Evolutionary conservation across 2,888 invertebrate species (phyloP).

Genomic region (Clanis bilineata): DNA sequence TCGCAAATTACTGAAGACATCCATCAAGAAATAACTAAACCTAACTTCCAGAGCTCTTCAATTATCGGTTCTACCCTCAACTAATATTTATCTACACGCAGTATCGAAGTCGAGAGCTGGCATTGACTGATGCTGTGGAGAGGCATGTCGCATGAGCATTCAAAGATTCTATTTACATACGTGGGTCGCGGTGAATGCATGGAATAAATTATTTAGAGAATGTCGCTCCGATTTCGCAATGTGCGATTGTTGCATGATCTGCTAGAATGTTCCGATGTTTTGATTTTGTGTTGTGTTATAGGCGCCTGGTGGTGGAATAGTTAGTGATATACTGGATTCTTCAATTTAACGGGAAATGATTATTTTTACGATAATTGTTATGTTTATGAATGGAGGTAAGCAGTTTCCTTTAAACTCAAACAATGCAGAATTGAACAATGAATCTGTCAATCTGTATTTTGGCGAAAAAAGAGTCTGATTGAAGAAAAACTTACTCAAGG

Average conservation of each 20-base stretch:
- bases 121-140: constrained; percentile 35
- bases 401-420: no score
- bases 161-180: constrained; percentile 19
- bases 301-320: neutral
- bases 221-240: constrained; percentile 17
- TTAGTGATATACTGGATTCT: neutral
- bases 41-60: neutral
- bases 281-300: neutral
- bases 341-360: neutral
- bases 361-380: no score
- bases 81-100: neutral
- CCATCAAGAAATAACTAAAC: neutral
- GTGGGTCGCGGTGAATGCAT: constrained; percentile 30
- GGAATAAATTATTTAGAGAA: constrained; percentile 29
- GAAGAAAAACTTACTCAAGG: no score
- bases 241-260: constrained; percentile 13
- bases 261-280: neutral
- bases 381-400: no score
- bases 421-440: no score
- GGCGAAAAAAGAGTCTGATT: no score
- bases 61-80: neutral
- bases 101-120: constrained; percentile 19
- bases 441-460: no score
- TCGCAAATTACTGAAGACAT: neutral
- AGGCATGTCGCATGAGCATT: constrained; percentile 32